Base-by-base conservation (phyloP, 2,888 invertebrate genomes). In the Camponotus fellah region DNA sequence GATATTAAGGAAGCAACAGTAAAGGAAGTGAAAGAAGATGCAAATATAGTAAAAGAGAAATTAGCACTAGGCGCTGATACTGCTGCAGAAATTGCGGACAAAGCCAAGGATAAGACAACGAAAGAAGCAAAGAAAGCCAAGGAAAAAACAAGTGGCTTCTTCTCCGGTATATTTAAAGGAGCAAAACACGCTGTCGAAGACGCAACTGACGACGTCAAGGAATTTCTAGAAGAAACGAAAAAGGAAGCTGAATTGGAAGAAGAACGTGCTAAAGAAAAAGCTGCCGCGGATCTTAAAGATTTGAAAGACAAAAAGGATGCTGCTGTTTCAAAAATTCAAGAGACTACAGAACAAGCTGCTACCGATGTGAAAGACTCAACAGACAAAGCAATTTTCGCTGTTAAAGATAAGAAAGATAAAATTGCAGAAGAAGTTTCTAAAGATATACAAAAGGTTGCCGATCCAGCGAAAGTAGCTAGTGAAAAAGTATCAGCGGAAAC, bases 391-490 rank as follows among this genome's bases (percentile, higher is more conserved):
- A 2, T 68, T 2, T 82, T 85, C 9, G 72, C 84, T 5, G 3
- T 86, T 5, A 86, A 87, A 17, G 89, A 86, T 0, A 46, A 66
- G 21, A 85, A 82, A 65, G 84, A 86, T 32, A 86, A 90, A 79
- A 49, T 84, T 17, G 83, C 34, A 0, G 84, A 90, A 10, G 74
- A 87, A 40, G 46, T 79, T 62, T 82, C 40, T 3, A 83, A 69
- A 0, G 79, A 62, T 37, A 56, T 68, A 1, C 84, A 90, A 8
- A 83, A 84, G 46, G 71, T 85, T 17, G 80, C 81, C 0, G 96
- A 95, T 91, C 95, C 95, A 90, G 95, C 95, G 88, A 95, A 96
- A 56, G 93, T 95, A 0, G 95, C 95, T n/a, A 17, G 2, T 0
- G 49, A 49, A 5, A 17, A 6, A 6, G n/a, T 77, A 17, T 82